Base-by-base conservation (phyloP, 1,140 invertebrate species). In the Artemia franciscana region DNA sequence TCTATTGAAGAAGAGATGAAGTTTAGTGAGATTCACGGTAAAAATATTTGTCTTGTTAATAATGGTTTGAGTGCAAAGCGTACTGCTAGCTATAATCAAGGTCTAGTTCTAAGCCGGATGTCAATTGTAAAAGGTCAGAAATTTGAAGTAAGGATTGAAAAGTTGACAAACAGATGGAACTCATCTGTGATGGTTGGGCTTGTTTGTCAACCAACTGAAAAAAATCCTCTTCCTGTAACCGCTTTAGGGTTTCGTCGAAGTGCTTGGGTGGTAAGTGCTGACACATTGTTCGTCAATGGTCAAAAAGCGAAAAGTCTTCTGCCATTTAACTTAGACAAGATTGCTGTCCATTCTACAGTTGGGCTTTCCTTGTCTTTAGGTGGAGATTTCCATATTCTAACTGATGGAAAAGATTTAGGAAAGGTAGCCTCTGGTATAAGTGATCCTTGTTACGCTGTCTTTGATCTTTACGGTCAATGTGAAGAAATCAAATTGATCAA, bases 401-500 rank as follows among this genome's bases (percentile, higher is more conserved):
- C 86, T 2, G 82, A 86, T 68, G 81, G 80, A 1, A 67, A 78
- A 0, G 80, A 84, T 68, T 81, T 83, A 67, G 83, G 83, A 2
- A 72, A 82, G 57, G 79, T 80, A 4, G 78, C 76, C 0, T 79
- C 80, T 66, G 72, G 79, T 4, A 24, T 76, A 75, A 0, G 66
- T 69, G 60, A 73, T 70, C 65, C 71, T 70, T 73, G 80, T 76
- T 84, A 84, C 70, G 83, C 80, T 24, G 72, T 91, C 2, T 78
- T 90, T 26, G 88, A 91, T 74, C 72, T 91, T 0, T 91, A 91
- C 69, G 88, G 88, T 0, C 83, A 87, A 70, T 88, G 86, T 73
- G 84, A 87, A 70, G 81, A 88, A 73, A 80, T 88, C 21, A 12
- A 51, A 3, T 28, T 60, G 5, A 57, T 56, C 9, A 26, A 57